Conservation (phyloP, 2,888 invertebrate genomes). For the Sesia apiformis region DNA sequence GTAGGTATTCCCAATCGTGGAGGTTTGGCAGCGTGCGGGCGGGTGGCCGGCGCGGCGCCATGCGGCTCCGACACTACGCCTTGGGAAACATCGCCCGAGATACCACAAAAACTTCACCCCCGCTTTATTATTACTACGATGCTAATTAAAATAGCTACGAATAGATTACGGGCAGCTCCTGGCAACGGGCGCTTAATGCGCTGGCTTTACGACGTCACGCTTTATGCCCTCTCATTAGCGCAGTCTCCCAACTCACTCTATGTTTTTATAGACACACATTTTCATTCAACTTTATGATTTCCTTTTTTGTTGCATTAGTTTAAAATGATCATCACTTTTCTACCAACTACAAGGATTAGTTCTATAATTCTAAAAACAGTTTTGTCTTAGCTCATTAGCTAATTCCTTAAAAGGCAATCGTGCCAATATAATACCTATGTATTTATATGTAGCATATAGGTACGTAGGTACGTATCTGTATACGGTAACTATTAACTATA, state of each 20-base stretch:
- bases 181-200: constrained; percentile 63
- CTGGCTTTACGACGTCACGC: constrained; percentile 69
- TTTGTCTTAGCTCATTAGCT: no score
- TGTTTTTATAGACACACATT: constrained; percentile 52
- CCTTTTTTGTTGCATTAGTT: background rate
- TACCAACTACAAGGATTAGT: background rate
- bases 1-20: constrained; percentile 51
- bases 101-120: constrained; percentile 63
- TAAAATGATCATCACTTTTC: background rate
- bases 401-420: no score
- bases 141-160: constrained; percentile 71
- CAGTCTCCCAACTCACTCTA: constrained; percentile 42
- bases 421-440: no score
- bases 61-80: constrained; percentile 26
- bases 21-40: constrained; percentile 11
- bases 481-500: no score
- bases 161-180: constrained; percentile 69
- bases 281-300: constrained; percentile 24
- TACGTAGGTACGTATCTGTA: no score
- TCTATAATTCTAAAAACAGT: no score
- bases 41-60: constrained; percentile 23
- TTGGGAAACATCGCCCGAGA: constrained; percentile 47
- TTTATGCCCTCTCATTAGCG: constrained; percentile 69
- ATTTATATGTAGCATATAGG: no score
- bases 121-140: constrained; percentile 63